Conservation (phyloP, 2,113 vertebrate genomes). For the Anser brachyrhynchus region DNA sequence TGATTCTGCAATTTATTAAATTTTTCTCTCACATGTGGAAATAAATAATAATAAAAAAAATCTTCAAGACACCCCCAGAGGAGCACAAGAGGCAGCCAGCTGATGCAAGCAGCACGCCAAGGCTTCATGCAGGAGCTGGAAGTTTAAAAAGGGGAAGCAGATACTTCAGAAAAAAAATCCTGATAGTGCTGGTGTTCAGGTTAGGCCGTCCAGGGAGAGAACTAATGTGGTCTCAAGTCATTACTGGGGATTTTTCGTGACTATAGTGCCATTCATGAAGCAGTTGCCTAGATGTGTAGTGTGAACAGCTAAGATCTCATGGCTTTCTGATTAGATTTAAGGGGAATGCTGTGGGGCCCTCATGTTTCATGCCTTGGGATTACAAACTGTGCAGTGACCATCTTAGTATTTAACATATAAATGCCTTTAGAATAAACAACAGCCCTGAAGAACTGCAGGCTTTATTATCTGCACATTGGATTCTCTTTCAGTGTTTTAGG, state of each 20-base stretch:
- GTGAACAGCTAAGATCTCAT: slow-evolving; percentile 21
- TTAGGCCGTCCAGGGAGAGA: slow-evolving; percentile 40
- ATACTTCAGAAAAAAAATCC: slow-evolving; percentile 51
- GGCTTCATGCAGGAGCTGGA: slow-evolving; percentile 21
- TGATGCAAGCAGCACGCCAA: slow-evolving; percentile 19
- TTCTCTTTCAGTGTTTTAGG: not conserved
- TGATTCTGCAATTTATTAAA: slow-evolving; percentile 70
- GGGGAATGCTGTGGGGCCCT: not conserved
- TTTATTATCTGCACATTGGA: not conserved
- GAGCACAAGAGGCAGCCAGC: slow-evolving; percentile 41
- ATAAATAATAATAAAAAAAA: not conserved
- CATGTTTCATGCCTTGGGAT: slow-evolving; percentile 29
- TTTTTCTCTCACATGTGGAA: slow-evolving; percentile 61
- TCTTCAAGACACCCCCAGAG: not conserved
- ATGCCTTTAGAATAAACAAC: slow-evolving; percentile 37
- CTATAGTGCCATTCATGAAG: slow-evolving; percentile 28
- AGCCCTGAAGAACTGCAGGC: not conserved
- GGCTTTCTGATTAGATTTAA: slow-evolving; percentile 41
- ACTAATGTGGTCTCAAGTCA: not conserved
- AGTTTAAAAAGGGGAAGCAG: slow-evolving; percentile 22
- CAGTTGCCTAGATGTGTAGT: not conserved
- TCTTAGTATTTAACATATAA: slow-evolving; percentile 20
- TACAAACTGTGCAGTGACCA: slow-evolving; percentile 27
- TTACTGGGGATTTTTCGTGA: slow-evolving; percentile 27
- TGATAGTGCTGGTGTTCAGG: slow-evolving; percentile 6